Conservation (phyloP, 2,797 vertebrate species). For the Streptopelia turtur region DNA sequence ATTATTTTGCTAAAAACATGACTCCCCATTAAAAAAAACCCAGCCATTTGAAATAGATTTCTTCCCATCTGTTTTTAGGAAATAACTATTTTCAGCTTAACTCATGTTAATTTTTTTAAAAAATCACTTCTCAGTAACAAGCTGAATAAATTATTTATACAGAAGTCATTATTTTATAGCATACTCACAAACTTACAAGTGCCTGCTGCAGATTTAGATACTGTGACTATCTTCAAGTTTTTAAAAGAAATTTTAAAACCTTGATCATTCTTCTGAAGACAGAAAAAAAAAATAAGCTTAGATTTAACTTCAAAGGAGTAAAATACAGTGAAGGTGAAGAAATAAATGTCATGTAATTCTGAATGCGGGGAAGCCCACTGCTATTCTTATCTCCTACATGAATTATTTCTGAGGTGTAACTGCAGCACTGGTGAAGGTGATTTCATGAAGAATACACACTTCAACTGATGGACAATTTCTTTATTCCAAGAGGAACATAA, state of each 20-base stretch:
- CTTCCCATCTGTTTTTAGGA: neutral
- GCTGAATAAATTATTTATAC: conserved; percentile 11
- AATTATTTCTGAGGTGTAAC: neutral
- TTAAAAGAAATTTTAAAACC: neutral
- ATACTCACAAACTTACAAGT: neutral
- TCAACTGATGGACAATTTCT: neutral
- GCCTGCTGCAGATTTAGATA: neutral
- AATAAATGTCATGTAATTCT: neutral
- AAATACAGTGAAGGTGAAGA: neutral
- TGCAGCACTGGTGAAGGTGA: neutral
- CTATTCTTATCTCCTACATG: neutral
- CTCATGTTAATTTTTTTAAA: neutral
- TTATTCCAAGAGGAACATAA: neutral
- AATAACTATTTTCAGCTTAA: neutral
- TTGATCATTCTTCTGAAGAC: neutral
- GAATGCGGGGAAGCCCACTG: neutral
- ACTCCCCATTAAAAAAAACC: neutral
- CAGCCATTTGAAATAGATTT: neutral
- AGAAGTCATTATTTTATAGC: neutral
- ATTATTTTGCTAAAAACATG: neutral
- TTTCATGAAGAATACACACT: neutral
- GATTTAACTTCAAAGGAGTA: conserved; percentile 36
- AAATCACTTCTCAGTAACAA: neutral
- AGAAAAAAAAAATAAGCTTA: neutral
- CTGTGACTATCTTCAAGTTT: neutral